These are phyloP conservation scores for Menidia menidia DNA, from an alignment of 2,797 vertebrate genomes.

Conservation along the genomic window DNA sequence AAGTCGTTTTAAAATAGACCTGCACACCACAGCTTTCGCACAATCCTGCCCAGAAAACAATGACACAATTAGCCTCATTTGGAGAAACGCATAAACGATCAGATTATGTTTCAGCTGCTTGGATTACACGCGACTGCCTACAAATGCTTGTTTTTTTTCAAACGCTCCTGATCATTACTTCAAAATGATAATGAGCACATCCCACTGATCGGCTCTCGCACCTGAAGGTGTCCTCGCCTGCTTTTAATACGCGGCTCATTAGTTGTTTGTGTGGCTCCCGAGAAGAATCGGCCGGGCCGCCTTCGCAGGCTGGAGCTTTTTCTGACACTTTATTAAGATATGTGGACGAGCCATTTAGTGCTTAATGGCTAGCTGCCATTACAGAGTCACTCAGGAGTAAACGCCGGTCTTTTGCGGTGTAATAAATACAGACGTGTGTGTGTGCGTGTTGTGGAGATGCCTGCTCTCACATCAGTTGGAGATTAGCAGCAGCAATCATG, in stretches of 20 bases:
- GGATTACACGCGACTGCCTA: slow-evolving; percentile 1
- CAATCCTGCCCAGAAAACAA: neutral
- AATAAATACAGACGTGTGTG: slow-evolving; percentile 88
- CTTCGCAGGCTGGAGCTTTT: slow-evolving; percentile 90
- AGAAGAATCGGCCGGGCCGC: slow-evolving; percentile 90
- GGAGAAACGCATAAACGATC: neutral
- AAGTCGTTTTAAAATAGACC: too few relatives aligned
- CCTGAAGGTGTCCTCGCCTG: slow-evolving; percentile 8
- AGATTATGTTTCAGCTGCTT: neutral
- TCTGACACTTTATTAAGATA: slow-evolving; percentile 94
- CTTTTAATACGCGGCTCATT: slow-evolving; percentile 49
- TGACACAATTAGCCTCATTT: neutral
- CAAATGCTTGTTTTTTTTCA: slow-evolving; percentile 14
- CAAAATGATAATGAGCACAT: slow-evolving; percentile 17
- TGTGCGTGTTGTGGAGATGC: slow-evolving; percentile 78
- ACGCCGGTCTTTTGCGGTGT: slow-evolving; percentile 63
- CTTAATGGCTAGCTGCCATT: slow-evolving; percentile 97
- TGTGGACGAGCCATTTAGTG: slow-evolving; percentile 97
- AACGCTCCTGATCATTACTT: slow-evolving; percentile 15
- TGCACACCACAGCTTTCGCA: too few relatives aligned
- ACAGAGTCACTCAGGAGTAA: slow-evolving; percentile 87
- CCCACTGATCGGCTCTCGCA: slow-evolving; percentile 20
- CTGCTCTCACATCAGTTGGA: slow-evolving; percentile 90
- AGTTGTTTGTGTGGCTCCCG: slow-evolving; percentile 89
- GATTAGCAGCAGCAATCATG: slow-evolving; percentile 94